phyloP scores from a whole-genome alignment of 2,113 vertebrate genomes.

The Thalassarche chlororhynchos region DNA sequence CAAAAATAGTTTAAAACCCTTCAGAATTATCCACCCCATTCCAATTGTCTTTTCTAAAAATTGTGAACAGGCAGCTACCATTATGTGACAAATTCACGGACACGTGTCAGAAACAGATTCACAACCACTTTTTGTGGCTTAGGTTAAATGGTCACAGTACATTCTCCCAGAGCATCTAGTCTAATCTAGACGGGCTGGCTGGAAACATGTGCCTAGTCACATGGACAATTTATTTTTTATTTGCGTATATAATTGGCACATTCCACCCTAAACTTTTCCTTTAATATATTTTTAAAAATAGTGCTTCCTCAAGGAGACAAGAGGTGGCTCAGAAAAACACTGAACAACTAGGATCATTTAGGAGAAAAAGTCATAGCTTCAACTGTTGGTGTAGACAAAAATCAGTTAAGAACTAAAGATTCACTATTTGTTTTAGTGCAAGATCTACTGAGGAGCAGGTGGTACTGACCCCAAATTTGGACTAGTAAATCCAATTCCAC shows the following conservation, averaged over 20 bases:
- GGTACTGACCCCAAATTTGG: background rate
- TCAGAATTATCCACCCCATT: background rate
- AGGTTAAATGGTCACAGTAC: background rate
- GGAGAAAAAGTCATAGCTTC: background rate
- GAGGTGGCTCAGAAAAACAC: background rate
- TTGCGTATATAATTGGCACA: background rate
- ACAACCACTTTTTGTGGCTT: background rate
- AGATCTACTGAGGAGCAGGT: background rate
- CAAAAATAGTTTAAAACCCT: background rate
- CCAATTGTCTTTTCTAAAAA: background rate
- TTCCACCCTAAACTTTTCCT: background rate
- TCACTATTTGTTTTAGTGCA: background rate
- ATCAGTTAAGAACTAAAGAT: background rate
- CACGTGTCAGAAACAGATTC: fast-evolving
- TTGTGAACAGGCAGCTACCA: background rate
- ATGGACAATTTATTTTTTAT: background rate
- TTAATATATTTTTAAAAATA: background rate
- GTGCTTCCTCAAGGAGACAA: background rate
- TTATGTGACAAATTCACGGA: fast-evolving
- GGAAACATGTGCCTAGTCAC: background rate
- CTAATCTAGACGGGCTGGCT: background rate
- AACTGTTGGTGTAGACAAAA: background rate
- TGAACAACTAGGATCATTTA: background rate
- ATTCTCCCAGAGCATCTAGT: background rate
- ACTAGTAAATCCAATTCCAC: background rate